These are phyloP conservation scores for Drepana falcataria DNA, from an alignment of 2,888 invertebrate species.

Conservation along the genomic window DNA sequence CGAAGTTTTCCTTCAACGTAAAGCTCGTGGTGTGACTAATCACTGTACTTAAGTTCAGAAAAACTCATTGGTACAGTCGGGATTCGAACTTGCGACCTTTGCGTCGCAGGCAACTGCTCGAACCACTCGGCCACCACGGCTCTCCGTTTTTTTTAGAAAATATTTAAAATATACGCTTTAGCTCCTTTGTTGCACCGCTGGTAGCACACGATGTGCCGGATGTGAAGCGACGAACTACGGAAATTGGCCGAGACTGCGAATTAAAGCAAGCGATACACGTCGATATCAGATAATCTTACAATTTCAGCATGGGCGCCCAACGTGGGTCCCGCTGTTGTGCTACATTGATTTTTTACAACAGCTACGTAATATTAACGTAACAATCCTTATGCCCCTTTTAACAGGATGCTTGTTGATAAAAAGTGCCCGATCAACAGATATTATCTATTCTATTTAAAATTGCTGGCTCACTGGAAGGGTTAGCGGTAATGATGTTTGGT, in stretches of 20 bases:
- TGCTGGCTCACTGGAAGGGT: not conserved
- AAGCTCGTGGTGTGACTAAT: no score
- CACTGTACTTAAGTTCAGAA: no score
- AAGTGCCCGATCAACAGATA: not conserved
- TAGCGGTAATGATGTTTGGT: not conserved
- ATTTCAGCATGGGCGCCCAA: constrained; percentile 17
- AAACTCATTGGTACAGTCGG: no score
- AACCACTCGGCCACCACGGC: no score
- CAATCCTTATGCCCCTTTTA: not conserved
- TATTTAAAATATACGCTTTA: not conserved
- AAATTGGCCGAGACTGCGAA: constrained; percentile 60
- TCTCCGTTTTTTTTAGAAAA: no score
- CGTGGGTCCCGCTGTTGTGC: constrained; percentile 6
- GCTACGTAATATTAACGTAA: constrained; percentile 10
- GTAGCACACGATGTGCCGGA: constrained; percentile 29
- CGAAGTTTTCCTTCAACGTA: no score
- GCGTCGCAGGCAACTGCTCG: no score
- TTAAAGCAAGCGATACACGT: constrained; percentile 47
- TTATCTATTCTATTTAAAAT: not conserved
- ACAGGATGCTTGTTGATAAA: not conserved
- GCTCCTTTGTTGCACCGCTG: constrained; percentile 10
- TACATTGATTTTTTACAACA: constrained; percentile 12
- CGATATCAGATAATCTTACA: constrained; percentile 34
- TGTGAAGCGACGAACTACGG: constrained; percentile 46
- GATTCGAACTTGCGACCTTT: no score